These are phyloP conservation scores for Pollimyrus isidori DNA, from an alignment of 2,113 vertebrate species.

Conservation along the genomic window DNA sequence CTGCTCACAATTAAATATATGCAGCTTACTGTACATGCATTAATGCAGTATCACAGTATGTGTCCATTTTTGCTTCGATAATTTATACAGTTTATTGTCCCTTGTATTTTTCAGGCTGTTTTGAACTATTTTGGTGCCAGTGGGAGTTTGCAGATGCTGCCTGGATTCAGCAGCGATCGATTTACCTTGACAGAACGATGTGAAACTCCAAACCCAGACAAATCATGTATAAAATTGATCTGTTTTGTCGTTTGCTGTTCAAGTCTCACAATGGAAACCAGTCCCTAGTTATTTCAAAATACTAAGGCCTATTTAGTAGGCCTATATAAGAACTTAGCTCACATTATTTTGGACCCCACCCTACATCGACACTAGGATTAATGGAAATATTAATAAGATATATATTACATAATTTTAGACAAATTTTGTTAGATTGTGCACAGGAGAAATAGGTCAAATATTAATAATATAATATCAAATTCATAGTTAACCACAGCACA, in stretches of 20 bases:
- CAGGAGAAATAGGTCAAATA: neutral
- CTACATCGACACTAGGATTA: neutral
- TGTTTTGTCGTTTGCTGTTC: neutral
- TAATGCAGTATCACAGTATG: neutral
- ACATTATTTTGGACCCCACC: neutral
- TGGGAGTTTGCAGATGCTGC: constrained; percentile 72
- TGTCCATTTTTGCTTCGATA: neutral
- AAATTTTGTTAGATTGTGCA: neutral
- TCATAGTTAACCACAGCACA: neutral
- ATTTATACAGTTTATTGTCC: neutral
- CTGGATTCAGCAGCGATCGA: constrained; percentile 63
- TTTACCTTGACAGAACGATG: constrained; percentile 61
- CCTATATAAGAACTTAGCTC: neutral
- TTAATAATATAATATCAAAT: neutral
- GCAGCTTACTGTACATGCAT: neutral
- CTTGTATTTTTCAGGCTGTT: constrained; percentile 64
- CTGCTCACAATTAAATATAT: neutral
- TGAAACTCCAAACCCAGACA: constrained; percentile 53
- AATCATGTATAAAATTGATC: constrained; percentile 76
- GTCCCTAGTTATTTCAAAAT: neutral
- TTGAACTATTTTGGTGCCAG: constrained; percentile 88
- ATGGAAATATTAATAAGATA: neutral
- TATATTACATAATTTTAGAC: neutral
- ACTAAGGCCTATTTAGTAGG: neutral
- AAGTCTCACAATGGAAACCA: neutral